Evolutionary conservation across 2,888 invertebrate species (phyloP).

Genomic region (Monoplex corrugatus): DNA sequence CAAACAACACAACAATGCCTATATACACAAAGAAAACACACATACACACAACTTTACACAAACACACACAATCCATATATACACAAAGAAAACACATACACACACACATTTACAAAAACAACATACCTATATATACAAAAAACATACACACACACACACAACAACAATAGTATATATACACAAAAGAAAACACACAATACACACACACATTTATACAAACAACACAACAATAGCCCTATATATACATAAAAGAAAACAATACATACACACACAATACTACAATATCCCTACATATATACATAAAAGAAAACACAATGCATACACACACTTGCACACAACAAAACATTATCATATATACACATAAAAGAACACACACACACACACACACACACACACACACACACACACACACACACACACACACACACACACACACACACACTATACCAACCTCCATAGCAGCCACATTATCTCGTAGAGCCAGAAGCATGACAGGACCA

Average conservation of each 20-base stretch:
- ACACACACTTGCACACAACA: background rate
- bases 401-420: slow-evolving; percentile 10
- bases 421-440: background rate
- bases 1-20: too few relatives aligned
- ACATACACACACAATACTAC: background rate
- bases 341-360: too few relatives aligned
- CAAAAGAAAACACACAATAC: background rate
- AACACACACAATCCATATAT: slow-evolving; percentile 86
- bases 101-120: background rate
- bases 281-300: too few relatives aligned
- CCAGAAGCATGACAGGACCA: slow-evolving; percentile 88
- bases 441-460: slow-evolving; percentile 81
- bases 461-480: slow-evolving; percentile 85
- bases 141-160: background rate
- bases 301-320: background rate
- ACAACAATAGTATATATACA: background rate
- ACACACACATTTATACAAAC: background rate
- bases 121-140: background rate
- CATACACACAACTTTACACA: too few relatives aligned
- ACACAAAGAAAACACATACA: background rate
- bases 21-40: too few relatives aligned
- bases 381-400: background rate
- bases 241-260: too few relatives aligned
- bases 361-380: background rate
- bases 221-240: background rate